phyloP scores from a whole-genome alignment of 2,888 invertebrate genomes.

The Oligia fasciuncula region DNA sequence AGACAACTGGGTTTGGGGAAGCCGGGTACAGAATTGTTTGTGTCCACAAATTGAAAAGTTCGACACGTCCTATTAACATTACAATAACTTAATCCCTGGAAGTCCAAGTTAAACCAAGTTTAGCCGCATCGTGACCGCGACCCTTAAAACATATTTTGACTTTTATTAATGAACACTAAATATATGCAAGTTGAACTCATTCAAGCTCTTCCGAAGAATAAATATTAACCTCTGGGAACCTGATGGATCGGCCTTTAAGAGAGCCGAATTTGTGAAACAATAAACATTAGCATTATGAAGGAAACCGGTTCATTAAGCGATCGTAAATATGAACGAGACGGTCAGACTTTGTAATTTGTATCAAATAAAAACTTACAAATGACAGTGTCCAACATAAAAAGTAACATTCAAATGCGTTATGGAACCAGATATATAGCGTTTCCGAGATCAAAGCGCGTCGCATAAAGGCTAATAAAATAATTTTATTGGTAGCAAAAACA shows the following conservation, averaged over 20 bases:
- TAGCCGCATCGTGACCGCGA: constrained; percentile 48
- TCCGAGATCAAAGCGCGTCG: constrained; percentile 75
- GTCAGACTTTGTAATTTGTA: constrained; percentile 61
- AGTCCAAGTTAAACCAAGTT: constrained; percentile 48
- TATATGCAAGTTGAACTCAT: constrained; percentile 74
- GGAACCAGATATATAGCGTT: constrained; percentile 66
- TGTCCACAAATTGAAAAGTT: constrained; percentile 41
- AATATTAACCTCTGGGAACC: constrained; percentile 67
- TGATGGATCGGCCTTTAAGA: constrained; percentile 70
- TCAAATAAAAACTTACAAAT: constrained; percentile 67
- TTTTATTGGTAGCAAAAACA: constrained; percentile 83
- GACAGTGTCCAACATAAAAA: constrained; percentile 68
- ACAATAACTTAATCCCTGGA: constrained; percentile 60
- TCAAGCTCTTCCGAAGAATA: constrained; percentile 64
- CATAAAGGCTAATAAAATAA: constrained; percentile 75
- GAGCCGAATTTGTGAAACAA: constrained; percentile 77
- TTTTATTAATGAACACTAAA: constrained; percentile 80
- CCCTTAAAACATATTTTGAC: constrained; percentile 65
- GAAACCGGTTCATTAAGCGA: constrained; percentile 71
- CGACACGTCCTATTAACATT: constrained; percentile 57
- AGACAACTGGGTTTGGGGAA: constrained; percentile 12
- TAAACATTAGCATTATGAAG: constrained; percentile 75
- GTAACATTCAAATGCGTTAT: constrained; percentile 65
- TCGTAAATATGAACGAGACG: constrained; percentile 69
- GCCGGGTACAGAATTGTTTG: background rate